Percentiles rank a stretch among this genome's conserved stretches.
phyloP scores from a whole-genome alignment of 37 sponge, comb jelly and placozoan genomes.

The Theonella swinhoei region DNA sequence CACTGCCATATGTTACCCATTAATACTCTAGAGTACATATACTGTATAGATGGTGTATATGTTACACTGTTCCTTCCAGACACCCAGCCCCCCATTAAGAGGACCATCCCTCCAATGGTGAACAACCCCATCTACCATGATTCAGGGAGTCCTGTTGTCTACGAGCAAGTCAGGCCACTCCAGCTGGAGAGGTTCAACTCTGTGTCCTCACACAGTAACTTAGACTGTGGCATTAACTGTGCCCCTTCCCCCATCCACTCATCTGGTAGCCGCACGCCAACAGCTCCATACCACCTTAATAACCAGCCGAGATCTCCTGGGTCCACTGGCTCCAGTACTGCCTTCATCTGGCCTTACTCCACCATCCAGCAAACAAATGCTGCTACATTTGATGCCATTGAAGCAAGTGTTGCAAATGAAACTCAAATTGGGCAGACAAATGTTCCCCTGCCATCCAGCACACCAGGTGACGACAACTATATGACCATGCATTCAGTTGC shows the following conservation, averaged over 20 bases:
- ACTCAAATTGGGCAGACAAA: no score
- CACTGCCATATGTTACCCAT: no score
- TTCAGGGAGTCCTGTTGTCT: not conserved
- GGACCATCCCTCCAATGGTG: not conserved
- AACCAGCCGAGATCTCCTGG: not conserved
- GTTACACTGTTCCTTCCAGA: not conserved
- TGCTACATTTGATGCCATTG: not conserved
- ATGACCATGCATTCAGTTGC: not conserved
- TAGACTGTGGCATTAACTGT: not conserved
- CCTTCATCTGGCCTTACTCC: not conserved
- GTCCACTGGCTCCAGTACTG: not conserved
- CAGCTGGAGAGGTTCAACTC: not conserved
- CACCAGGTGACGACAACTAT: not conserved
- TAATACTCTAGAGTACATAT: no score
- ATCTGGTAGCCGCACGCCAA: not conserved
- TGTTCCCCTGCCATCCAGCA: not conserved
- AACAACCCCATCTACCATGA: not conserved
- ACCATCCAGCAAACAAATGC: not conserved
- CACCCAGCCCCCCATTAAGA: not conserved
- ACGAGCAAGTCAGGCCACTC: not conserved
- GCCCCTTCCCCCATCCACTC: not conserved
- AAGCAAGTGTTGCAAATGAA: not conserved
- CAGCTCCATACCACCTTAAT: not conserved
- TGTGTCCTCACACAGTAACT: not conserved
- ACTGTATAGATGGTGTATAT: no score